Conservation (phyloP, 2,113 vertebrate genomes). For the Geothlypis trichas region DNA sequence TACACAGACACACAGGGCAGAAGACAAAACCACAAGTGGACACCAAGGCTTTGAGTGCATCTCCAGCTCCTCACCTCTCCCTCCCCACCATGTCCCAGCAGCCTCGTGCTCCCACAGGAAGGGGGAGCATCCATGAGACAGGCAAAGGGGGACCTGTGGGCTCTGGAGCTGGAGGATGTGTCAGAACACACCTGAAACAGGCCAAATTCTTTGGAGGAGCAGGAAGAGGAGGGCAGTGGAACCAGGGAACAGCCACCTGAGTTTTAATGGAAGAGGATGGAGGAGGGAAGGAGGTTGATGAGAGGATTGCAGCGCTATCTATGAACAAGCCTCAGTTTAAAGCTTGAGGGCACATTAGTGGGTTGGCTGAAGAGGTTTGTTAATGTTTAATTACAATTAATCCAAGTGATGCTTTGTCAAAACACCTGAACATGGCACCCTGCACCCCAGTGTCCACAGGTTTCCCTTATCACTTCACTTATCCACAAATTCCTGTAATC, state of each 20-base stretch:
- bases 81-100: background rate
- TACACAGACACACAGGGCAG: background rate
- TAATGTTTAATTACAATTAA: constrained; percentile 30
- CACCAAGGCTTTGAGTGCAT: fast-evolving
- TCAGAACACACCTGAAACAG: background rate
- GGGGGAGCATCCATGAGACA: fast-evolving
- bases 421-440: constrained; percentile 8
- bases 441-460: background rate
- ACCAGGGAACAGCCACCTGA: background rate
- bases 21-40: fast-evolving
- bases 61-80: background rate
- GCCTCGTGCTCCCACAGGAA: background rate
- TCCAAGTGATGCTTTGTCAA: constrained; percentile 17
- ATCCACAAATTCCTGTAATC: constrained; percentile 30
- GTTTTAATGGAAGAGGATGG: background rate
- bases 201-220: background rate
- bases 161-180: background rate
- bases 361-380: background rate
- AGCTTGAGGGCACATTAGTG: background rate
- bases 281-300: background rate
- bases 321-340: background rate
- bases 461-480: background rate
- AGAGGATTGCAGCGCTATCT: background rate
- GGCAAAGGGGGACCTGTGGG: background rate
- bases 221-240: background rate